Conservation (phyloP, 2,113 vertebrate species). For the Candoia aspera region DNA sequence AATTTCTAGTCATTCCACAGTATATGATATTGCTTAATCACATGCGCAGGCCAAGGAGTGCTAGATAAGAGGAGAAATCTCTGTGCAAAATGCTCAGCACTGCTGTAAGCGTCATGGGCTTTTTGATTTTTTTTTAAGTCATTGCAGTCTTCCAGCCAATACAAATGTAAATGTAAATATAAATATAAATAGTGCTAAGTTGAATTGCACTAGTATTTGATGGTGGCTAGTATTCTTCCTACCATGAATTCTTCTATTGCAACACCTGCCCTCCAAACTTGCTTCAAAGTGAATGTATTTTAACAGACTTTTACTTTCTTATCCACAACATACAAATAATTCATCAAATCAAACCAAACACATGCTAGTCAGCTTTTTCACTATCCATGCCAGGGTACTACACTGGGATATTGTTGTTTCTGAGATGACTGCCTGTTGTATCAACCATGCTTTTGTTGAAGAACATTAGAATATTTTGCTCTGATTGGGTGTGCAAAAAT, state of each 20-base stretch:
- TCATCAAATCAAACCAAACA: neutral
- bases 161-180: too few relatives aligned
- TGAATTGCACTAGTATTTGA: neutral
- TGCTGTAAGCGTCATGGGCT: neutral
- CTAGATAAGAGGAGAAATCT: neutral
- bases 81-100: too few relatives aligned
- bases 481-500: neutral
- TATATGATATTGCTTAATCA: neutral
- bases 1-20: neutral
- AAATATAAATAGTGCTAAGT: neutral
- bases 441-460: neutral
- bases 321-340: neutral
- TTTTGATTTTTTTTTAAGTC: too few relatives aligned
- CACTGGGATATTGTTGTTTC: neutral
- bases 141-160: too few relatives aligned
- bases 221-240: neutral
- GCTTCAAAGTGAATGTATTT: neutral
- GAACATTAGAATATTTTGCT: neutral
- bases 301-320: neutral
- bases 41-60: neutral
- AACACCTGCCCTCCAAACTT: neutral
- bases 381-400: neutral
- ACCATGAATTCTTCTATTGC: neutral
- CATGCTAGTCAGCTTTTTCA: neutral
- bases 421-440: neutral